phyloP scores from a whole-genome alignment of 1,140 invertebrate genomes.

The Monomorium pharaonis region DNA sequence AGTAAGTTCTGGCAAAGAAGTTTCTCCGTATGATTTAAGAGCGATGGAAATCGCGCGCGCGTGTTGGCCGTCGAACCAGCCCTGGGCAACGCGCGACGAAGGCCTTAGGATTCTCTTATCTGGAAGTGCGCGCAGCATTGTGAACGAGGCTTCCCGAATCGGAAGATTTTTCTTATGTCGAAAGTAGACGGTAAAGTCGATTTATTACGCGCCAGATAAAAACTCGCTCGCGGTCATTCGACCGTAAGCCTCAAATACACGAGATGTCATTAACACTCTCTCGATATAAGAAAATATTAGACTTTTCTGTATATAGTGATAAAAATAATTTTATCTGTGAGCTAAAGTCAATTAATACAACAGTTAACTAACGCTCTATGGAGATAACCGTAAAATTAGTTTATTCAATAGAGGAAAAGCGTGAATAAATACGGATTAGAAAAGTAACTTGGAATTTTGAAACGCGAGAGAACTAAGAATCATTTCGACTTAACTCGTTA shows the following conservation, averaged over 20 bases:
- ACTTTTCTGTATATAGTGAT: background rate
- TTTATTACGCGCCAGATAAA: slow-evolving; percentile 37
- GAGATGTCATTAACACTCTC: background rate
- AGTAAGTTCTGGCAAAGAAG: slow-evolving; percentile 9
- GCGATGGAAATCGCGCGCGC: background rate
- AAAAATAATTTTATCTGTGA: background rate
- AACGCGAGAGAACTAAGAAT: background rate
- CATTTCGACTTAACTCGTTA: background rate
- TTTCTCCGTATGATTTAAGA: slow-evolving; percentile 38
- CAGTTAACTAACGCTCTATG: background rate
- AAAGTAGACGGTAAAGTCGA: slow-evolving; percentile 2
- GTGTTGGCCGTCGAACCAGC: background rate
- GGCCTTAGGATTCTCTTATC: background rate
- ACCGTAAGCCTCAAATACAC: background rate
- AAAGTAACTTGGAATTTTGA: background rate
- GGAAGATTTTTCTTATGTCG: background rate
- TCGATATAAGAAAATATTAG: background rate
- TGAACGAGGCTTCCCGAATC: background rate
- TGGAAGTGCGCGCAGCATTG: slow-evolving; percentile 29
- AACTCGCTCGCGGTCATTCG: background rate
- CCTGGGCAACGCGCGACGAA: slow-evolving; percentile 1
- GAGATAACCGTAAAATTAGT: background rate
- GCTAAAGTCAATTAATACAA: background rate
- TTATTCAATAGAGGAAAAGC: background rate
- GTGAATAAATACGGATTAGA: background rate